phyloP scores from a whole-genome alignment of 2,113 vertebrate species.

The Pterocles orientalis region DNA sequence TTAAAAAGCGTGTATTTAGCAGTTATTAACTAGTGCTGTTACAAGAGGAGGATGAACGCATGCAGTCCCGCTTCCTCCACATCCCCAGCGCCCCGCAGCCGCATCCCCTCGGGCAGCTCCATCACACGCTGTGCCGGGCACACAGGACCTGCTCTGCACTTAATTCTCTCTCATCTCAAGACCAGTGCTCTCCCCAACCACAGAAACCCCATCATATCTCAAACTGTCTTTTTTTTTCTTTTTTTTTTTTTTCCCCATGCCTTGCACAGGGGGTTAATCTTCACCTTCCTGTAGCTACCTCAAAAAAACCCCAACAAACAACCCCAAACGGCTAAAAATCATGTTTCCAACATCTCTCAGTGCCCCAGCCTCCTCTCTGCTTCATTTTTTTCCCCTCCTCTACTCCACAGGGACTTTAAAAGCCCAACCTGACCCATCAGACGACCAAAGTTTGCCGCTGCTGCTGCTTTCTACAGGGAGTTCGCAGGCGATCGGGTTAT shows the following conservation, averaged over 20 bases:
- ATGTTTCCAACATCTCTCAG: not conserved
- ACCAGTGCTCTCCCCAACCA: not conserved
- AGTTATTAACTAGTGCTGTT: not conserved
- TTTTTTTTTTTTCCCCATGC: rapidly evolving
- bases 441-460: not conserved
- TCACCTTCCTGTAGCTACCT: not conserved
- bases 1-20: not conserved
- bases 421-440: not conserved
- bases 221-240: not conserved
- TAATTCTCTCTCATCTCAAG: not conserved
- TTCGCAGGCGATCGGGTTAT: conserved; percentile 40
- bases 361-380: not conserved
- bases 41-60: not conserved
- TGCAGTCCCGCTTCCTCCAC: not conserved
- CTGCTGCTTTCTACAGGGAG: not conserved
- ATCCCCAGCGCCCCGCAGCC: not conserved
- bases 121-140: rapidly evolving
- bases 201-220: not conserved
- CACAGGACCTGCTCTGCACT: not conserved
- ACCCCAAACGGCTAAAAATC: not conserved
- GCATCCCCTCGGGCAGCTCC: rapidly evolving
- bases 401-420: not conserved
- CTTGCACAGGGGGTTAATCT: not conserved
- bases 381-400: not conserved
- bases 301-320: not conserved